A percentile compares a stretch with the other conserved stretches of the same genome.
Conservation (phyloP, 2,113 vertebrate genomes). For the Stomatorhinus ivindoensis region DNA sequence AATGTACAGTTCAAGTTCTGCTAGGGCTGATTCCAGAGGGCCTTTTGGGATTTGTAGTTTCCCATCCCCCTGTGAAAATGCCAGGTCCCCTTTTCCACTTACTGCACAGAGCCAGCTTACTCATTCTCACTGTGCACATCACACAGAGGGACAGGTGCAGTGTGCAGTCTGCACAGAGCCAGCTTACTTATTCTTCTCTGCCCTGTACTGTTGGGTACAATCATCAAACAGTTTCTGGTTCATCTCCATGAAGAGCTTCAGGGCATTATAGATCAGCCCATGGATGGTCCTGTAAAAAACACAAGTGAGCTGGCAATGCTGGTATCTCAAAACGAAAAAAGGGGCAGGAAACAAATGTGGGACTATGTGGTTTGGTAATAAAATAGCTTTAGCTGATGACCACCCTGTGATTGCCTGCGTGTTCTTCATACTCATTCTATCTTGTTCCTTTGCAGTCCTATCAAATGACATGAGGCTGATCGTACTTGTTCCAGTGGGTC, state of each 20-base stretch:
- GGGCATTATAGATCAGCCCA: constrained; percentile 96
- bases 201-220: constrained; percentile 98
- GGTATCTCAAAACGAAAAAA: neutral
- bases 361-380: neutral
- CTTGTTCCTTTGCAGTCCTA: neutral
- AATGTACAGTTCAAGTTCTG: neutral
- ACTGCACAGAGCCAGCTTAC: neutral
- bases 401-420: neutral
- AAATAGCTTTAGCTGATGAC: neutral
- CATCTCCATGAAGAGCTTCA: constrained; percentile 99
- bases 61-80: neutral
- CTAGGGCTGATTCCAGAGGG: neutral
- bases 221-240: constrained; percentile 99
- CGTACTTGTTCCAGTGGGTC: constrained; percentile 99
- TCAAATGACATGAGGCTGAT: neutral
- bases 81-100: neutral
- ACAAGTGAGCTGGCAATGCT: neutral
- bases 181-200: constrained; percentile 96
- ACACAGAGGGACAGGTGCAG: neutral
- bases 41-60: no score
- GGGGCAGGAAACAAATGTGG: neutral
- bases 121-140: neutral
- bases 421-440: neutral
- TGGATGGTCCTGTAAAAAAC: constrained; percentile 80
- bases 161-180: neutral